phyloP scores from a whole-genome alignment of 2,797 vertebrate genomes.

The Choloepus didactylus region DNA sequence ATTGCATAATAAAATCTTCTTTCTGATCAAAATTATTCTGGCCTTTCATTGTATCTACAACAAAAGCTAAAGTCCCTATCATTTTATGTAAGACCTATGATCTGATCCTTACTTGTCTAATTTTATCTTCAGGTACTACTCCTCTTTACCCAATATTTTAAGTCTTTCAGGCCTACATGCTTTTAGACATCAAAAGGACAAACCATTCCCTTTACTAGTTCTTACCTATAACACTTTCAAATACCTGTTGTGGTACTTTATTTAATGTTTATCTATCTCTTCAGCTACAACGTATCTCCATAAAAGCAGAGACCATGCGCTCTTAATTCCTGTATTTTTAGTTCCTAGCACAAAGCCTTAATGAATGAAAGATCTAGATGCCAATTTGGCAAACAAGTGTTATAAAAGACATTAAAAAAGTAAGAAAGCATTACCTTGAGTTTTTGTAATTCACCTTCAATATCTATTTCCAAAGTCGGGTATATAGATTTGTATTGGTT shows the following conservation, averaged over 20 bases:
- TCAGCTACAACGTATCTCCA: neutral
- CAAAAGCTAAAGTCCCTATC: neutral
- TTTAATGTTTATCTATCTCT: neutral
- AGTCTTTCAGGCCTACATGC: neutral
- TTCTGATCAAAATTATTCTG: conserved; percentile 28
- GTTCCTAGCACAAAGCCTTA: neutral
- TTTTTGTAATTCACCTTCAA: conserved; percentile 95
- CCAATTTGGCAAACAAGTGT: conserved; percentile 41
- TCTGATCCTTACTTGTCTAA: neutral
- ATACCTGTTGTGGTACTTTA: neutral
- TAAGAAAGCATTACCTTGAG: conserved; percentile 92
- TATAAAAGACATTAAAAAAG: conserved; percentile 30
- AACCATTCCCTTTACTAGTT: neutral
- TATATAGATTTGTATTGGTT: conserved; percentile 97
- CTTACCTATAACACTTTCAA: neutral
- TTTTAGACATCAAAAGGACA: neutral
- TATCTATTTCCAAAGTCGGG: conserved; percentile 95
- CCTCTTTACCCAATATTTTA: neutral
- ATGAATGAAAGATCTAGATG: conserved; percentile 14
- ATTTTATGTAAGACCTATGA: neutral
- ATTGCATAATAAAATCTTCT: conserved; percentile 20
- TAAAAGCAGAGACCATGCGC: neutral
- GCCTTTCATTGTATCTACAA: neutral
- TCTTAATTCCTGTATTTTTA: neutral
- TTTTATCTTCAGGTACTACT: conserved; percentile 9